Percentiles rank a stretch among this genome's conserved stretches.
Conservation (phyloP, 2,113 vertebrate genomes). For the Aviceda subcristata region DNA sequence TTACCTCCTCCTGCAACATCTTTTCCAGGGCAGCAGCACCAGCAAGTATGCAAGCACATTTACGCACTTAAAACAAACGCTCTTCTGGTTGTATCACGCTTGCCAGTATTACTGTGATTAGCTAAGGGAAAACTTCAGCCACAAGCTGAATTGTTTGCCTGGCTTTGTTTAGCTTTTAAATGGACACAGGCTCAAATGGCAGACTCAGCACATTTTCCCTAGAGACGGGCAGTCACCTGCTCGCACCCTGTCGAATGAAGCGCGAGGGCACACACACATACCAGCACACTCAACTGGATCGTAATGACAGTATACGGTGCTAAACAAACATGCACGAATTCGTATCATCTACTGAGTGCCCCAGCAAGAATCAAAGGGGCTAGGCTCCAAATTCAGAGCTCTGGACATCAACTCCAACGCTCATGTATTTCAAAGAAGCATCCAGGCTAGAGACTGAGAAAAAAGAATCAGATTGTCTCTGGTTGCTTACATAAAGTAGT, state of each 20-base stretch:
- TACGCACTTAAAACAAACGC: neutral
- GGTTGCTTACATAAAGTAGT: neutral
- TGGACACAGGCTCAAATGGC: neutral
- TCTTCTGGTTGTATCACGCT: neutral
- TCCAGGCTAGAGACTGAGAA: neutral
- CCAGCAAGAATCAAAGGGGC: neutral
- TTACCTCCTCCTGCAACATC: neutral
- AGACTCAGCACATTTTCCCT: neutral
- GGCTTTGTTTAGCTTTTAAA: conserved; percentile 14
- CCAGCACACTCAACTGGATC: neutral
- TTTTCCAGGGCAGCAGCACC: neutral
- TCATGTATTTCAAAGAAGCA: neutral
- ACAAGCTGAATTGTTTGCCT: neutral
- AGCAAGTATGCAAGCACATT: neutral
- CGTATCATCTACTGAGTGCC: fast-evolving
- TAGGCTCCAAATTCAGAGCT: neutral
- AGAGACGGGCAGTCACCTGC: neutral
- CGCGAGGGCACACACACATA: neutral
- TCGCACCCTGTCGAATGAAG: neutral
- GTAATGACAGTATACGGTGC: fast-evolving
- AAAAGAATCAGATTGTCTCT: neutral
- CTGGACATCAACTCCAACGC: neutral
- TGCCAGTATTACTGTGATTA: neutral
- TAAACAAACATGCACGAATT: fast-evolving
- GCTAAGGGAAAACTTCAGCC: conserved; percentile 13